Evolutionary conservation across 2,113 vertebrate species (phyloP).

Genomic region (Mungos mungo): DNA sequence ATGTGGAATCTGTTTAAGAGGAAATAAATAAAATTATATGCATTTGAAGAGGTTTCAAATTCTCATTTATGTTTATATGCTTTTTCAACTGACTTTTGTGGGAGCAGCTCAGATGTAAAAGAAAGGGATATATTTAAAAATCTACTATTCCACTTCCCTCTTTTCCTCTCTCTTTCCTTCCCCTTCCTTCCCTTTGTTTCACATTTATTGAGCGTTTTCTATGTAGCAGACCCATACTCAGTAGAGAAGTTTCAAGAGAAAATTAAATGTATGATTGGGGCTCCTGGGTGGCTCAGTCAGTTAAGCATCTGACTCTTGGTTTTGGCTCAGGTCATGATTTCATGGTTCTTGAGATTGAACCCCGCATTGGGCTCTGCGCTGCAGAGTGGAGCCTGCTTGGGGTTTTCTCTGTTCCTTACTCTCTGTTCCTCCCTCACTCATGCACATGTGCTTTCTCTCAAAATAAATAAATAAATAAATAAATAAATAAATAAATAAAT

Average conservation of each 20-base stretch:
- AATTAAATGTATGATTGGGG: neutral
- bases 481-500: too few relatives aligned
- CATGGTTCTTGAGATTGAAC: too few relatives aligned
- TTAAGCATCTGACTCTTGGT: too few relatives aligned
- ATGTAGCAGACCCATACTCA: neutral
- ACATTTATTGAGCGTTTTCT: neutral
- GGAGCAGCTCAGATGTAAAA: neutral
- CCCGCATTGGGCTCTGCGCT: too few relatives aligned
- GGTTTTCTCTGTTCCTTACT: too few relatives aligned
- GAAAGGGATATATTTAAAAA: neutral
- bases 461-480: too few relatives aligned
- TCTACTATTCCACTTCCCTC: neutral
- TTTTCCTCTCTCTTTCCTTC: neutral
- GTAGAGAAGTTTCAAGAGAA: neutral
- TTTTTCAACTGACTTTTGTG: neutral
- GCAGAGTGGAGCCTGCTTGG: too few relatives aligned
- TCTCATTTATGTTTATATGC: neutral
- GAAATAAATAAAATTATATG: neutral
- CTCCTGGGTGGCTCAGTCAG: too few relatives aligned
- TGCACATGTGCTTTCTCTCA: too few relatives aligned
- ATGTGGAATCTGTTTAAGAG: neutral
- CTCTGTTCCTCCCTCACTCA: too few relatives aligned
- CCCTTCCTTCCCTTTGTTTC: neutral
- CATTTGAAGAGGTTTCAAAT: neutral
- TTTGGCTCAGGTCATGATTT: too few relatives aligned